Conservation (phyloP, 2,797 vertebrate genomes). For the Tapera naevia region DNA sequence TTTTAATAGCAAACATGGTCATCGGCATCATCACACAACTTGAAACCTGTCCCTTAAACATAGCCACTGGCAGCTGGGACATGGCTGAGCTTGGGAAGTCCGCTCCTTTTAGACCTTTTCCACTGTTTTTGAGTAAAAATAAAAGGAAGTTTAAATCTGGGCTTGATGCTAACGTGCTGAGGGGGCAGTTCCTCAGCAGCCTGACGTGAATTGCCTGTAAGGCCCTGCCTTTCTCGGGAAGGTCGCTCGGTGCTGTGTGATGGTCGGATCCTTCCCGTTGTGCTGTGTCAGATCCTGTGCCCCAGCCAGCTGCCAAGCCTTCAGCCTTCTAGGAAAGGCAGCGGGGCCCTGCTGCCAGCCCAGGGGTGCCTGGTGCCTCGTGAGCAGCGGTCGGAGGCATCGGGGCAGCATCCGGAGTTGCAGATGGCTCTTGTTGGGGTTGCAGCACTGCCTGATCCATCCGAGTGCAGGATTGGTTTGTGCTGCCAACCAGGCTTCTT, state of each 20-base stretch:
- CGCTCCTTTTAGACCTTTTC: rapidly evolving
- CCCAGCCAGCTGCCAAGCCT: neutral
- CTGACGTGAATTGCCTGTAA: neutral
- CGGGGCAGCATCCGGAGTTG: rapidly evolving
- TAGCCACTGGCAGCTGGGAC: neutral
- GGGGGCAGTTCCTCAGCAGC: neutral
- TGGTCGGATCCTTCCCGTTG: rapidly evolving
- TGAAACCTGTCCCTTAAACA: neutral
- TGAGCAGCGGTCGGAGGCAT: rapidly evolving
- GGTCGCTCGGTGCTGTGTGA: rapidly evolving
- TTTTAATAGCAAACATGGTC: neutral
- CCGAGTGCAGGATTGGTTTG: rapidly evolving
- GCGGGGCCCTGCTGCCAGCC: rapidly evolving
- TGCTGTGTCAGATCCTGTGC: neutral
- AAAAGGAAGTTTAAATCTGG: neutral
- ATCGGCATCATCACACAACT: neutral
- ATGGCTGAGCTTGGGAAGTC: neutral
- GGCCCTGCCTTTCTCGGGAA: neutral
- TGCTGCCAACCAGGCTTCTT: neutral
- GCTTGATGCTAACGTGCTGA: rapidly evolving
- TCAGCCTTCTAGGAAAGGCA: neutral
- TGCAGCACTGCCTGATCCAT: neutral
- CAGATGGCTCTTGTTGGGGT: rapidly evolving
- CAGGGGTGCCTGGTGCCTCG: rapidly evolving
- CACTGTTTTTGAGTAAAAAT: neutral